A percentile compares a stretch with the other conserved stretches of the same genome.
phyloP scores from a whole-genome alignment of 1,140 invertebrate species.

The Homarus americanus region DNA sequence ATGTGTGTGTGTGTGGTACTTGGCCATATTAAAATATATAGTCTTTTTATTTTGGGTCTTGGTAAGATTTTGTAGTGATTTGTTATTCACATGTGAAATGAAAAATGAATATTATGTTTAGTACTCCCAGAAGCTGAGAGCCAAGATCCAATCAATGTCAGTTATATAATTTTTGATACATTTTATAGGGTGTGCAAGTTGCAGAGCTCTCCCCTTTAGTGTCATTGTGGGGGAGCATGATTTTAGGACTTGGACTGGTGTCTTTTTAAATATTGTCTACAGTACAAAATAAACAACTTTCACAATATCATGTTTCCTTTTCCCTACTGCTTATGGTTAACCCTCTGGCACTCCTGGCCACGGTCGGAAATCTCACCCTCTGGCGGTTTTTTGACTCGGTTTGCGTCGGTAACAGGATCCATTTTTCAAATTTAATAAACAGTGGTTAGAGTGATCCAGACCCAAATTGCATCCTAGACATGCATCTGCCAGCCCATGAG shows the following conservation, averaged over 20 bases:
- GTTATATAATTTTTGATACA: neutral
- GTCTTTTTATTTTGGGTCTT: neutral
- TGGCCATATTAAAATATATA: constrained; percentile 1
- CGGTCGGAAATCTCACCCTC: too few species aligned
- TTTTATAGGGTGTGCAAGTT: neutral
- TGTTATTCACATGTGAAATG: neutral
- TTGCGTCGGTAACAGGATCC: too few species aligned
- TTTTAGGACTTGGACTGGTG: constrained; percentile 13
- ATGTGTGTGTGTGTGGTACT: neutral
- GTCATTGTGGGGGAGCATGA: neutral
- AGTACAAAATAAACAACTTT: constrained; percentile 16
- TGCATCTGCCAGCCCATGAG: too few species aligned
- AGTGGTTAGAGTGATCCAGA: too few species aligned
- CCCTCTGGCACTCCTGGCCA: too few species aligned
- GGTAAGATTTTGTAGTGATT: neutral
- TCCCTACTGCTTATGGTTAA: neutral
- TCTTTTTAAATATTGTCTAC: constrained; percentile 16
- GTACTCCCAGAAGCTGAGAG: neutral
- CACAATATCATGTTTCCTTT: neutral
- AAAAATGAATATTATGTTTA: neutral
- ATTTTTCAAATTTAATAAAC: too few species aligned
- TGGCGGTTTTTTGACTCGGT: too few species aligned
- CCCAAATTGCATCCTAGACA: too few species aligned
- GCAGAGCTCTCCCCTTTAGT: neutral
- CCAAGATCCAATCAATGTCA: neutral